phyloP scores from a whole-genome alignment of 1,140 invertebrate species.

The Eumaeus atala region DNA sequence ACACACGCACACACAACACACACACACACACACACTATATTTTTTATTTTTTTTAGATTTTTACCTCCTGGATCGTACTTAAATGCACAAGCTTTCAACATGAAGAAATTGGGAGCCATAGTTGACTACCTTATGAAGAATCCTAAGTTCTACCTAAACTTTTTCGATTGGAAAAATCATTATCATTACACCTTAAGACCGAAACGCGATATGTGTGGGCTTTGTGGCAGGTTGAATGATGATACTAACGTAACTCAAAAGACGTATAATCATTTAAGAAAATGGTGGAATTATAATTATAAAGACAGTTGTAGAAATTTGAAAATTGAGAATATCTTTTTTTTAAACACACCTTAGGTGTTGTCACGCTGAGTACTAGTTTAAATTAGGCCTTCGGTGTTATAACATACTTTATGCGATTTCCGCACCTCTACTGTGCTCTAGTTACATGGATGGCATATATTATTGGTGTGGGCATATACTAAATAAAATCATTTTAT shows the following conservation, averaged over 20 bases:
- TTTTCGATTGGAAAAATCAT: conserved; percentile 60
- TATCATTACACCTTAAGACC: conserved; percentile 41
- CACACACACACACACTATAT: too few species aligned
- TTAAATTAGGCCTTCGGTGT: too few species aligned
- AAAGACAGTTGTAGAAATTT: conserved; percentile 31
- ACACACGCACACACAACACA: too few species aligned
- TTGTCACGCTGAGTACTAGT: too few species aligned
- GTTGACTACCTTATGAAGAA: conserved; percentile 52
- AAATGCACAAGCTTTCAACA: conserved; percentile 36
- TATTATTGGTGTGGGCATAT: too few species aligned
- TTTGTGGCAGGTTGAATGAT: conserved; percentile 42
- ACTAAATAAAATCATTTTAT: too few species aligned
- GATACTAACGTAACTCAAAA: conserved; percentile 13
- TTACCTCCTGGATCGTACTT: conserved; percentile 53
- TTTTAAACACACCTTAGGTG: conserved; percentile 7
- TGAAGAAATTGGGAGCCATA: conserved; percentile 49
- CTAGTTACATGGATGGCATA: too few species aligned
- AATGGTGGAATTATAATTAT: conserved; percentile 50
- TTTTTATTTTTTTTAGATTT: conserved; percentile 51
- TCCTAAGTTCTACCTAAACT: conserved; percentile 41
- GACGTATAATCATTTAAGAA: conserved; percentile 35
- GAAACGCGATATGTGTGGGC: conserved; percentile 36
- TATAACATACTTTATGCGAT: too few species aligned
- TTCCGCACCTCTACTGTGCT: too few species aligned
- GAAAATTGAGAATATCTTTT: neutral